Evolutionary conservation across 1,140 invertebrate species (phyloP), one percentile per base, ranked within the genome.

Genomic region (Mylabris phalerata): DNA sequence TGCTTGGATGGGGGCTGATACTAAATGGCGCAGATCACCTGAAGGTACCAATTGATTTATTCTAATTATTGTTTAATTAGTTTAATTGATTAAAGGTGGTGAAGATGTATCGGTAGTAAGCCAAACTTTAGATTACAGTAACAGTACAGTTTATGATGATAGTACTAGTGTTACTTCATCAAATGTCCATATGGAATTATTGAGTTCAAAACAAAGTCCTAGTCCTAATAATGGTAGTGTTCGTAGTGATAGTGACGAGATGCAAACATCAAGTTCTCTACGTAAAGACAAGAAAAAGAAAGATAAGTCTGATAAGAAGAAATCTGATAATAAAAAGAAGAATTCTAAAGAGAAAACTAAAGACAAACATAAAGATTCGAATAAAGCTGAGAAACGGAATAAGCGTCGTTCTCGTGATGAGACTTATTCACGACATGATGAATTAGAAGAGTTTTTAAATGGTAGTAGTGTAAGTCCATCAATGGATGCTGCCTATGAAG

Each of bases 381-480:
- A 55, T 57, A 75, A 74, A 62, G 62, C 55, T 39, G 75, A 77
- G 40, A 68, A 66, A 49, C 66, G 69, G 50, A 59, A 66, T 48
- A 79, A 75, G 49, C 78, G 79, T 32, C 76, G 67, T 45, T 79
- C 78, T 0, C 62, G 64, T 43, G 68, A 71, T 42, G 72, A 72
- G 45, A 61, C 62, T 11, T 59, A 65, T 57, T 77, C 73, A 25
- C 73, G 78, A 57, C 71, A 75, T 44, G 80, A 81, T 56, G 84
- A 84, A 66, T 70, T 87, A 4, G 85, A 87, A 66, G 83, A 86
- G 63, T 88, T 87, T 71, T 73, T 85, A 3, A 82, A 82, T 68
- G 81, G 81, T 7, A 70, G 79, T n/a, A 32, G 32, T 11, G 65
- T 67, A 2, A 69, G 74, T 65, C 67, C 73, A 44, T 67, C 65